Percentiles rank a stretch among this genome's conserved stretches.
Evolutionary conservation across 2,113 vertebrate genomes (phyloP).

Genomic region (Takifugu flavidus): DNA sequence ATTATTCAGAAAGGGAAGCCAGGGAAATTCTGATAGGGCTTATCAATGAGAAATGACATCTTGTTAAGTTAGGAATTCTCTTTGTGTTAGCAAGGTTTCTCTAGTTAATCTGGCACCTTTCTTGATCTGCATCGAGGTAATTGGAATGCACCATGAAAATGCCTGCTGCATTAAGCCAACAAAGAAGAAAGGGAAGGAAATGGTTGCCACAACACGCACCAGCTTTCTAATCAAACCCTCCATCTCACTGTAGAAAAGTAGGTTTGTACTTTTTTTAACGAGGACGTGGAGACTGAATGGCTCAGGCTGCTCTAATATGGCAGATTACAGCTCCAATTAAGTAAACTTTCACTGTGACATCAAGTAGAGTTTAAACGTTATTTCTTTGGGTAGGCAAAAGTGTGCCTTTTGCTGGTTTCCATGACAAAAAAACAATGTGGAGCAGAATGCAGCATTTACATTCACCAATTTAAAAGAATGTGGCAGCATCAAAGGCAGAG

Average conservation of each 20-base stretch:
- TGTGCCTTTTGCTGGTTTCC: slow-evolving; percentile 58
- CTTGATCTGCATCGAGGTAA: slow-evolving; percentile 73
- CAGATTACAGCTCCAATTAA: slow-evolving; percentile 69
- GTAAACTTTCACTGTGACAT: slow-evolving; percentile 59
- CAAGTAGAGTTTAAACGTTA: slow-evolving; percentile 37
- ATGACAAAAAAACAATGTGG: slow-evolving; percentile 35
- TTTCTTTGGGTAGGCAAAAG: slow-evolving; percentile 44
- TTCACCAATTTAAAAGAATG: slow-evolving; percentile 1
- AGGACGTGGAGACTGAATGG: slow-evolving; percentile 50
- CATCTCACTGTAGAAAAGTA: slow-evolving; percentile 67
- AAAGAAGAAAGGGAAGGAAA: slow-evolving; percentile 72
- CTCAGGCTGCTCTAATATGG: slow-evolving; percentile 43
- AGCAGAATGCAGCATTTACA: slow-evolving; percentile 33
- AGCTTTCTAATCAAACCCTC: slow-evolving; percentile 70
- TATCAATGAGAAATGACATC: slow-evolving; percentile 75
- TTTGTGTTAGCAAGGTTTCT: slow-evolving; percentile 77
- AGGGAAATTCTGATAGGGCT: slow-evolving; percentile 55
- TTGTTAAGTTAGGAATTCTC: slow-evolving; percentile 80
- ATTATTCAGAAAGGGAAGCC: slow-evolving; percentile 66
- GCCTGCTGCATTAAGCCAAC: slow-evolving; percentile 54
- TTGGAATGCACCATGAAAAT: slow-evolving; percentile 67
- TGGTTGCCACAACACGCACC: slow-evolving; percentile 66
- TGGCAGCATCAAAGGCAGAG: not conserved
- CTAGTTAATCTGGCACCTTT: slow-evolving; percentile 73
- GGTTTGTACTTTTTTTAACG: slow-evolving; percentile 70